Percentiles rank a stretch among this genome's conserved stretches.
Conservation (phyloP, 2,113 vertebrate genomes). For the Shinisaurus crocodilurus region DNA sequence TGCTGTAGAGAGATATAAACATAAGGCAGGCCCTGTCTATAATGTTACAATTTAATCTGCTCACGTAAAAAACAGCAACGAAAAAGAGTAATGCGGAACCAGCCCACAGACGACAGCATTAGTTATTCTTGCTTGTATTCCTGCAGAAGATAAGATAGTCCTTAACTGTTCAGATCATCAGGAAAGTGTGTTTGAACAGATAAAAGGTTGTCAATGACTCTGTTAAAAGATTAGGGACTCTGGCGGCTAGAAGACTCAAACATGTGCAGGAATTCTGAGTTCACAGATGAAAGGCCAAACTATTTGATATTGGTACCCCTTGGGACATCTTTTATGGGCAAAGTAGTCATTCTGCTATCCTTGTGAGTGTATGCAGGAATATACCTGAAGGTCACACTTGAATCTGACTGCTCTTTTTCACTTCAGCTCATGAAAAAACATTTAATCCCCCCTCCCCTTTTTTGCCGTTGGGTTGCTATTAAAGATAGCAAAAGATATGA, state of each 20-base stretch:
- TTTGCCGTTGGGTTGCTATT: constrained; percentile 44
- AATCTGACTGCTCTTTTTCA: constrained; percentile 52
- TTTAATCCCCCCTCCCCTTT: background rate
- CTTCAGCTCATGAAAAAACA: constrained; percentile 38
- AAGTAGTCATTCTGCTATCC: constrained; percentile 27
- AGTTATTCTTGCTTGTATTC: constrained; percentile 33
- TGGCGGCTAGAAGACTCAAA: constrained; percentile 41
- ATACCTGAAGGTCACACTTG: constrained; percentile 54
- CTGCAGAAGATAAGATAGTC: constrained; percentile 21
- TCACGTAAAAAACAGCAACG: background rate
- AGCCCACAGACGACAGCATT: constrained; percentile 23
- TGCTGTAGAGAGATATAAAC: background rate
- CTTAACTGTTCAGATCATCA: constrained; percentile 28
- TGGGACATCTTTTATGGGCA: constrained; percentile 52
- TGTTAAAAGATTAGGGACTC: constrained; percentile 50
- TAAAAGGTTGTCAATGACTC: constrained; percentile 50
- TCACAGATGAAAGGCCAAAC: constrained; percentile 58
- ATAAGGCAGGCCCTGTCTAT: background rate
- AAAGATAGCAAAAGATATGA: constrained; percentile 23
- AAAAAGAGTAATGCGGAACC: background rate
- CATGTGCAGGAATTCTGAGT: constrained; percentile 47
- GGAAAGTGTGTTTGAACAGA: constrained; percentile 37
- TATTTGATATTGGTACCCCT: constrained; percentile 28
- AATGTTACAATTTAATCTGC: background rate
- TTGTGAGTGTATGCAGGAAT: constrained; percentile 47